These are phyloP conservation scores for Melanotaenia nigrans DNA, from an alignment of 2,797 vertebrate species.

Conservation along the genomic window DNA sequence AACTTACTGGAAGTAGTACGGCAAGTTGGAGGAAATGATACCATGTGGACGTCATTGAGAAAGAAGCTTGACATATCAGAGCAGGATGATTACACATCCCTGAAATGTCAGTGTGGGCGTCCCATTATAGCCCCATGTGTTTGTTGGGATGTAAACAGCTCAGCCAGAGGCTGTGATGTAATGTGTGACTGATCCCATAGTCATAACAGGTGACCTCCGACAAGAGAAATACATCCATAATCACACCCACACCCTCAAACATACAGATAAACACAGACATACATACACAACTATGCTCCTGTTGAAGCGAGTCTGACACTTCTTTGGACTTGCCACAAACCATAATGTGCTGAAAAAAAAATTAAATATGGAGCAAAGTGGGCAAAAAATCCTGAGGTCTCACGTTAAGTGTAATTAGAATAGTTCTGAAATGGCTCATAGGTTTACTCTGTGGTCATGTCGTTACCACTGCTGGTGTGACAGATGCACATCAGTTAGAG, in stretches of 20 bases:
- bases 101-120: slow-evolving; percentile 59
- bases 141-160: slow-evolving; percentile 60
- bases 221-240: slow-evolving; percentile 28
- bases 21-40: slow-evolving; percentile 61
- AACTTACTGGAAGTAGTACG: slow-evolving; percentile 71
- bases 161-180: slow-evolving; percentile 56
- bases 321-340: slow-evolving; percentile 50
- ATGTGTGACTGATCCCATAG: slow-evolving; percentile 54
- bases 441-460: slow-evolving; percentile 53
- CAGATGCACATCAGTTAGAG: slow-evolving; percentile 47
- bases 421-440: slow-evolving; percentile 58
- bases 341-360: slow-evolving; percentile 39
- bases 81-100: slow-evolving; percentile 50
- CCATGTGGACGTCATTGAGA: slow-evolving; percentile 67
- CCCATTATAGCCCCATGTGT: slow-evolving; percentile 47
- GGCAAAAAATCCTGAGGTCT: slow-evolving; percentile 64
- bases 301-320: slow-evolving; percentile 44
- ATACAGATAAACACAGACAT: slow-evolving; percentile 1
- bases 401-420: slow-evolving; percentile 65
- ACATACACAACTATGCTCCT: neutral
- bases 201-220: slow-evolving; percentile 65
- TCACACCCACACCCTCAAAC: slow-evolving; percentile 27
- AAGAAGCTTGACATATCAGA: slow-evolving; percentile 54
- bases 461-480: slow-evolving; percentile 53
- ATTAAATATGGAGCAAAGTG: slow-evolving; percentile 48